Evolutionary conservation across 1,140 invertebrate genomes (phyloP), one percentile per base, ranked within the genome.

Genomic region (Drosophila sp.): DNA sequence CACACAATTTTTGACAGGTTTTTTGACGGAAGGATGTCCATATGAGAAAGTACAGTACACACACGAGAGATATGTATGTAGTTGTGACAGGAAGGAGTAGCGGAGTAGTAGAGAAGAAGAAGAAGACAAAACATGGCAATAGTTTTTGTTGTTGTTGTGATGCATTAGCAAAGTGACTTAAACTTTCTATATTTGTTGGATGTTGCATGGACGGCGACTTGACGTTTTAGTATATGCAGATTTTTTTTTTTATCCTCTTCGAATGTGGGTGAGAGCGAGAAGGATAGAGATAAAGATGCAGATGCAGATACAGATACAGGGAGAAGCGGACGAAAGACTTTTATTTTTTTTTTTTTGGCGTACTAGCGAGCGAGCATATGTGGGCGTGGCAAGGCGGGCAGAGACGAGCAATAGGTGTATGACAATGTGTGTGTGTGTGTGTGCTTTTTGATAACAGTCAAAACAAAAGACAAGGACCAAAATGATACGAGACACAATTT

Each of bases 221-320:
- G 69, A 86, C 83, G 66, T 83, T 87, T 87, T 87, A 87, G 83
- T 87, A 83, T 70, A 89, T 87, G 84, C 79, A 81, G 63, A 55
- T 66, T 76, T 41, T 66, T 74, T 75, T 66, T 76, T 41, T 66
- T 75, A 72, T 66, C 67, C 17, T 75, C 75, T 70, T 50, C 63
- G 55, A 69, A 33, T 63, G 10, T 44, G 55, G 62, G 10, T 27
- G 41, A 61, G 30, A 73, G 38, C 60, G 66, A 77, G 25, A 69
- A 33, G 56, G 25, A 72, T 38, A 66, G 29, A 72, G 60, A 40
- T 32, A 54, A 65, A 41, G 7, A 38, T 29, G 44, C 33, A 67
- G 58, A 68, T 11, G 71, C 47, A 60, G 41, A 67, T 50, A 55
- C 33, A 72, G 54, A 71, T 30, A 60, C 60, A 40, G 55, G 50